A percentile compares a stretch with the other conserved stretches of the same genome.
Conservation (phyloP, 2,113 vertebrate genomes). For the Actenoides hombroni region DNA sequence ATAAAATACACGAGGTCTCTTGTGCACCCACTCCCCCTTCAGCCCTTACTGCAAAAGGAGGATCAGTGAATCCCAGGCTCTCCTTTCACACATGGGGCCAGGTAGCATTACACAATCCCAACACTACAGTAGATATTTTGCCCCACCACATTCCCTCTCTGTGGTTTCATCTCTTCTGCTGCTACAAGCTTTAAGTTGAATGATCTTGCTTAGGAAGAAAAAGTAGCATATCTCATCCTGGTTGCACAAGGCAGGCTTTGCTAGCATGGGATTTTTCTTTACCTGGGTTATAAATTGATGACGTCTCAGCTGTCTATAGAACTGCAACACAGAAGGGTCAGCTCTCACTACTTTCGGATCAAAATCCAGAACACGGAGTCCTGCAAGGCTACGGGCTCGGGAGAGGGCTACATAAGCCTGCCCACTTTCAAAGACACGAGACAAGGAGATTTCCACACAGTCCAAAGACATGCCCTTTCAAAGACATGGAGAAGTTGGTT, state of each 20-base stretch:
- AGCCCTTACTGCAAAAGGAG: not conserved
- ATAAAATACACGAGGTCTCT: rapidly evolving
- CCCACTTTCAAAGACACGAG: slow-evolving; percentile 92
- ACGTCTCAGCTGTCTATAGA: slow-evolving; percentile 81
- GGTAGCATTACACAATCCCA: not conserved
- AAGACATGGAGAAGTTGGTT: not conserved
- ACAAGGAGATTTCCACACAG: slow-evolving; percentile 90
- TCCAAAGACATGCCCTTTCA: slow-evolving; percentile 90
- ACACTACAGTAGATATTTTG: not conserved
- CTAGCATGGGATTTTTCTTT: not conserved
- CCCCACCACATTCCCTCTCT: not conserved
- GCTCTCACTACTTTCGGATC: slow-evolving; percentile 87
- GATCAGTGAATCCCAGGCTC: not conserved
- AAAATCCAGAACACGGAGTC: slow-evolving; percentile 94
- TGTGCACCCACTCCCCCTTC: not conserved
- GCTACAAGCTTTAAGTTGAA: not conserved
- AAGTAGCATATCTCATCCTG: not conserved
- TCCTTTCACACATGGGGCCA: not conserved
- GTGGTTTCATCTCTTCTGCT: not conserved
- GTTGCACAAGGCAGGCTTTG: not conserved
- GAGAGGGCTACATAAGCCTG: slow-evolving; percentile 97
- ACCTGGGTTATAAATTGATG: slow-evolving; percentile 38
- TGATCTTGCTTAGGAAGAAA: not conserved
- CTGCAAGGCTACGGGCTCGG: slow-evolving; percentile 85
- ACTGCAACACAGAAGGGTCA: slow-evolving; percentile 84